phyloP scores from a whole-genome alignment of 2,797 vertebrate species.

The Urophycis tenuis region DNA sequence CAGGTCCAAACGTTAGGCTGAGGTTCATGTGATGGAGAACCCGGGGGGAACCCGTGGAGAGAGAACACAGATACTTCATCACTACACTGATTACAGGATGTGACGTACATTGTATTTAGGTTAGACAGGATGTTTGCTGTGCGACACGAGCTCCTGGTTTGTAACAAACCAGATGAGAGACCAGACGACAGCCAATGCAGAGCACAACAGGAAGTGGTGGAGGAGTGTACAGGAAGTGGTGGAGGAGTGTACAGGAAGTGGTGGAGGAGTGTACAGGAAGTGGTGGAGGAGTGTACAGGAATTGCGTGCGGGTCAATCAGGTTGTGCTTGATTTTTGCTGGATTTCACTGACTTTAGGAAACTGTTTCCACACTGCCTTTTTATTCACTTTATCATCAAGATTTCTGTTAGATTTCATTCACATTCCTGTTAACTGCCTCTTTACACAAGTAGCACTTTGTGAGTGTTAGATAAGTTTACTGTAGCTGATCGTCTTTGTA shows the following conservation, averaged over 20 bases:
- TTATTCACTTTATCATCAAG: neutral
- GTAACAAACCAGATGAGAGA: neutral
- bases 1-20: too few relatives aligned
- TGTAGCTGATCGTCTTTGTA: neutral
- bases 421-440: neutral
- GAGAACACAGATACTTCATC: neutral
- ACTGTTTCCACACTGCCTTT: neutral
- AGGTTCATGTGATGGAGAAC: too few relatives aligned
- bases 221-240: too few relatives aligned
- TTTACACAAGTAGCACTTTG: constrained; percentile 2
- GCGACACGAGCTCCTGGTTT: too few relatives aligned
- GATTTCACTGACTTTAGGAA: neutral
- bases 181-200: neutral
- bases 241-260: neutral
- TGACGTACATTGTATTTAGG: neutral
- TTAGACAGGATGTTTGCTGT: neutral
- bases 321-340: neutral
- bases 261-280: neutral
- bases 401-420: neutral
- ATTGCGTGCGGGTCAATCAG: neutral
- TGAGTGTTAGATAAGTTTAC: neutral
- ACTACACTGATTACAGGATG: neutral
- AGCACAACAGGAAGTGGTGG: neutral
- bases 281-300: neutral
- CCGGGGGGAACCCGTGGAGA: neutral